Percentiles rank a stretch among this genome's conserved stretches.
Evolutionary conservation across 2,797 vertebrate genomes (phyloP).

Genomic region (Hemitrygon akajei): DNA sequence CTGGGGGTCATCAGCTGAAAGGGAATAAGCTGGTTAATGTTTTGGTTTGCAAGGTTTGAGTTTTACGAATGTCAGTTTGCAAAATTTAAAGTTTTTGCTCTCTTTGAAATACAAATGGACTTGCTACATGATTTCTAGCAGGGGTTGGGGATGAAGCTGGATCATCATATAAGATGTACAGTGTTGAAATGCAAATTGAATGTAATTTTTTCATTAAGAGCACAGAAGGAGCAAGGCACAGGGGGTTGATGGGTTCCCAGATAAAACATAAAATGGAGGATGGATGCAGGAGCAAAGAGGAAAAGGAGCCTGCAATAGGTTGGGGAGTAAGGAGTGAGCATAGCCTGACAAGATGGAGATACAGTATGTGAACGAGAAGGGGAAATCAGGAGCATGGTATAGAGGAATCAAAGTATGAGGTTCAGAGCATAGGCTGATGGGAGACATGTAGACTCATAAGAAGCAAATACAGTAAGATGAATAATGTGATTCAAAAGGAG

Average conservation of each 20-base stretch:
- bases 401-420: no score
- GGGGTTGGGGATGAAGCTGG: not conserved
- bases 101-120: not conserved
- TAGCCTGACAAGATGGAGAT: not conserved
- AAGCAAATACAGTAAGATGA: no score
- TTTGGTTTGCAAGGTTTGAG: not conserved
- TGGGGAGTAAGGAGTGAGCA: not conserved
- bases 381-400: not conserved
- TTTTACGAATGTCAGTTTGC: not conserved
- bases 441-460: no score
- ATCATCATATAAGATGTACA: not conserved
- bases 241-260: not conserved
- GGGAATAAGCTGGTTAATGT: not conserved
- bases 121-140: not conserved
- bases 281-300: not conserved
- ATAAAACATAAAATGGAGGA: not conserved
- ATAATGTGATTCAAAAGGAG: no score
- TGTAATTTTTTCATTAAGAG: not conserved
- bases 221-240: not conserved
- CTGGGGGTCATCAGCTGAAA: not conserved
- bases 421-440: no score
- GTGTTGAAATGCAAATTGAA: not conserved
- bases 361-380: not conserved
- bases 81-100: not conserved
- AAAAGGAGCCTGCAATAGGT: not conserved